Percentiles rank a stretch among this genome's conserved stretches.
These are phyloP conservation scores for Cheilosia urbana DNA, from an alignment of 2,888 invertebrate genomes.

Conservation along the genomic window DNA sequence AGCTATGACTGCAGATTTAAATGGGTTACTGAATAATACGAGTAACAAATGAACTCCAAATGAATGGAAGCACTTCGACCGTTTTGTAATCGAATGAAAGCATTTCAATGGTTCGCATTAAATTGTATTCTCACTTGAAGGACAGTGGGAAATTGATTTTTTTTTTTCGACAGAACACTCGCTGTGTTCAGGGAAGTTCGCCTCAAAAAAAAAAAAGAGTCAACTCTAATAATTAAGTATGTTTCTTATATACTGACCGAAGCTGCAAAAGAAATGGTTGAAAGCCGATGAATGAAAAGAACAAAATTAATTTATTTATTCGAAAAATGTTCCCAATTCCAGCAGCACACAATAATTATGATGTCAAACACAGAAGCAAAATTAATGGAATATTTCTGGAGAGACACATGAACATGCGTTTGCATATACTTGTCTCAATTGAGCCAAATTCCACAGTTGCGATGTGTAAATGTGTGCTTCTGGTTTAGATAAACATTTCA, in stretches of 20 bases:
- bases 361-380: conserved; percentile 37
- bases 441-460: conserved; percentile 31
- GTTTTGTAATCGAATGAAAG: no score
- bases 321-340: background rate
- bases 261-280: background rate
- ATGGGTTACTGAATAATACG: no score
- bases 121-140: no score
- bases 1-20: no score
- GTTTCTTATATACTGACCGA: background rate
- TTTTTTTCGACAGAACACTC: no score
- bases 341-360: conserved; percentile 37
- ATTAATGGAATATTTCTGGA: conserved; percentile 30
- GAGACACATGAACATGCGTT: conserved; percentile 6
- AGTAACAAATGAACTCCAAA: no score
- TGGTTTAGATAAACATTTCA: conserved; percentile 9
- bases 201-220: no score
- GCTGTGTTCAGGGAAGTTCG: no score
- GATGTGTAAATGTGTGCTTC: background rate
- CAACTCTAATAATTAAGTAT: no score
- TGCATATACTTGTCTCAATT: conserved; percentile 39
- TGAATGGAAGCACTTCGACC: no score
- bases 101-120: no score
- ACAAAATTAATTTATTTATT: conserved; percentile 22
- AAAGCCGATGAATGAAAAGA: background rate
- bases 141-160: no score